A percentile compares a stretch with the other conserved stretches of the same genome.
phyloP scores from a whole-genome alignment of 2,113 vertebrate species.

The Isurus oxyrinchus region DNA sequence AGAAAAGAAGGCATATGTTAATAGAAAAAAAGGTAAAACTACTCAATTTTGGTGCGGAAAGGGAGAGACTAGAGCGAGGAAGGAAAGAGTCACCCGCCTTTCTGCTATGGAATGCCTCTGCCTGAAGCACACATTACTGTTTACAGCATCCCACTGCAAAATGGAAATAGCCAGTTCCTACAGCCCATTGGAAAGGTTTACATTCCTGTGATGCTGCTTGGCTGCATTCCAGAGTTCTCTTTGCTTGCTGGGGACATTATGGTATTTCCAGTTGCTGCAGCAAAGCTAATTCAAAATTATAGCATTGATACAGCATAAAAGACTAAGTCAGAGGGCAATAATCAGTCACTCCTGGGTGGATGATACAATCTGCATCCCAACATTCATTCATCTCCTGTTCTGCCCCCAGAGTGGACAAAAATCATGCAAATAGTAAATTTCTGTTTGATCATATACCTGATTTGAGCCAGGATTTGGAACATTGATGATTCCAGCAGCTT shows the following conservation, averaged over 20 bases:
- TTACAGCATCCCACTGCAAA: background rate
- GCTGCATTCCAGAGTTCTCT: background rate
- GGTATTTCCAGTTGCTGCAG: background rate
- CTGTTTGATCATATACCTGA: constrained; percentile 62
- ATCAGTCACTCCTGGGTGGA: background rate
- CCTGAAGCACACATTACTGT: background rate
- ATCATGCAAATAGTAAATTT: background rate
- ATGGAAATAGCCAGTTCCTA: background rate
- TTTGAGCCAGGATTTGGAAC: constrained; percentile 96
- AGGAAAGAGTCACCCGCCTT: background rate
- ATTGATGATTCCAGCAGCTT: constrained; percentile 96
- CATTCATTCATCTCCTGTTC: background rate
- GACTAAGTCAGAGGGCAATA: background rate
- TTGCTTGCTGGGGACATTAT: background rate
- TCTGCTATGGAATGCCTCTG: background rate
- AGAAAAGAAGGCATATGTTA: background rate
- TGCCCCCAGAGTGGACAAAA: background rate
- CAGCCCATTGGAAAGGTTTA: background rate
- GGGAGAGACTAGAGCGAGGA: background rate
- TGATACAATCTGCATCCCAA: background rate
- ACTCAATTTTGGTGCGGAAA: background rate
- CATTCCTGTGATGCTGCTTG: background rate
- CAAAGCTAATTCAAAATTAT: background rate
- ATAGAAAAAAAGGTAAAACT: background rate
- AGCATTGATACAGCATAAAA: background rate